These are phyloP conservation scores for Ornithorhynchus anatinus DNA, from an alignment of 2,113 vertebrate species.

Conservation along the genomic window DNA sequence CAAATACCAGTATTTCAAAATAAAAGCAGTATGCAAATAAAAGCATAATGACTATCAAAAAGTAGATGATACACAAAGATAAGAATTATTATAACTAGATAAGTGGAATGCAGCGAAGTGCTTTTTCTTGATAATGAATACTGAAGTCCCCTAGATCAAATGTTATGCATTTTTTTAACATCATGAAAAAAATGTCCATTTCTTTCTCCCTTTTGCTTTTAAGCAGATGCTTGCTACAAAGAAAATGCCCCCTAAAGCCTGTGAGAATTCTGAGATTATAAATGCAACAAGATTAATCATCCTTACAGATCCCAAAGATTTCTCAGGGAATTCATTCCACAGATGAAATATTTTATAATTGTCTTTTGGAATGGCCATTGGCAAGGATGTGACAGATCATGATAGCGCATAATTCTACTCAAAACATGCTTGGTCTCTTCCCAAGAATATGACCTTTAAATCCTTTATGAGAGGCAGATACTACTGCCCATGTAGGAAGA, in stretches of 20 bases:
- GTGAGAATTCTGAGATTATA: background rate
- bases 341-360: background rate
- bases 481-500: background rate
- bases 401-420: background rate
- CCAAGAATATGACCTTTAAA: background rate
- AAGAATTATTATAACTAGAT: too few species aligned
- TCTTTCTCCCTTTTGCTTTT: background rate
- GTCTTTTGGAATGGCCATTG: background rate
- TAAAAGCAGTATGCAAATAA: background rate
- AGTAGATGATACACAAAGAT: too few species aligned
- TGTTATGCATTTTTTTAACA: background rate
- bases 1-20: slow-evolving; percentile 8
- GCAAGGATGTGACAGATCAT: background rate
- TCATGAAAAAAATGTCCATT: background rate
- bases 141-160: background rate
- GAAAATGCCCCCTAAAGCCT: background rate
- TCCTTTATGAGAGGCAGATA: background rate
- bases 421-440: background rate
- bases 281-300: background rate
- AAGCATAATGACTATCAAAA: too few species aligned
- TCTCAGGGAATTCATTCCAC: background rate
- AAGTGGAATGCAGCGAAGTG: too few species aligned
- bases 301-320: background rate
- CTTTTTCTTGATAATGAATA: background rate
- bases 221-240: background rate